Percentiles rank a stretch among this genome's conserved stretches.
phyloP scores from a whole-genome alignment of 2,113 vertebrate species.

The Asarcornis scutulata region DNA sequence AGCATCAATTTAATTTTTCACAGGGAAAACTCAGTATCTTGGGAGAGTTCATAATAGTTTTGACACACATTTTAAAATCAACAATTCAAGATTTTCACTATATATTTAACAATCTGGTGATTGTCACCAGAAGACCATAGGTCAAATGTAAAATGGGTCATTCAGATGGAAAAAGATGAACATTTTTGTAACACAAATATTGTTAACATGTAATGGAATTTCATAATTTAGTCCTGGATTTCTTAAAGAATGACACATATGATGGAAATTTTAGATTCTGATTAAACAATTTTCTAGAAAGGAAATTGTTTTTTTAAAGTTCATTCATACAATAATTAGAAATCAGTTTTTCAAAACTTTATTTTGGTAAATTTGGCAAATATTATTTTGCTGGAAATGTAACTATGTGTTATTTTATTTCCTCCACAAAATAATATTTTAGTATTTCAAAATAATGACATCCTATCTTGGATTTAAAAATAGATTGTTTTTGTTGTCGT shows the following conservation, averaged over 20 bases:
- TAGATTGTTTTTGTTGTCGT: not conserved
- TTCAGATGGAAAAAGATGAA: not conserved
- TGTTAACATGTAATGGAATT: not conserved
- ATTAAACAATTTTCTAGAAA: not conserved
- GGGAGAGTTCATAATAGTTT: not conserved
- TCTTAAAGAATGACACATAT: not conserved
- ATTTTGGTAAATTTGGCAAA: not conserved
- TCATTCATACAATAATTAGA: not conserved
- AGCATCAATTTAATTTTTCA: slow-evolving; percentile 13
- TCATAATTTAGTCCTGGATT: not conserved
- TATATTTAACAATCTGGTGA: not conserved
- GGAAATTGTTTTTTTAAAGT: not conserved
- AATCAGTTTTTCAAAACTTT: not conserved
- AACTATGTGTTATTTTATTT: not conserved
- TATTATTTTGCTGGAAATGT: not conserved
- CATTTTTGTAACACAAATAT: not conserved
- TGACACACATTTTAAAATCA: slow-evolving; percentile 47
- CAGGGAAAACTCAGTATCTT: slow-evolving; percentile 4
- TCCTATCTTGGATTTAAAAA: not conserved
- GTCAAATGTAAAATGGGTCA: not conserved
- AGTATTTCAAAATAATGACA: not conserved
- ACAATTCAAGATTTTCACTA: not conserved
- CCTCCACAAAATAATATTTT: fast-evolving
- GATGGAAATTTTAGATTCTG: not conserved
- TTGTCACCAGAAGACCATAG: not conserved